Evolutionary conservation across 2,797 vertebrate species (phyloP), one percentile per base, ranked within the genome.

Genomic region (Otolemur crassicaudatus): DNA sequence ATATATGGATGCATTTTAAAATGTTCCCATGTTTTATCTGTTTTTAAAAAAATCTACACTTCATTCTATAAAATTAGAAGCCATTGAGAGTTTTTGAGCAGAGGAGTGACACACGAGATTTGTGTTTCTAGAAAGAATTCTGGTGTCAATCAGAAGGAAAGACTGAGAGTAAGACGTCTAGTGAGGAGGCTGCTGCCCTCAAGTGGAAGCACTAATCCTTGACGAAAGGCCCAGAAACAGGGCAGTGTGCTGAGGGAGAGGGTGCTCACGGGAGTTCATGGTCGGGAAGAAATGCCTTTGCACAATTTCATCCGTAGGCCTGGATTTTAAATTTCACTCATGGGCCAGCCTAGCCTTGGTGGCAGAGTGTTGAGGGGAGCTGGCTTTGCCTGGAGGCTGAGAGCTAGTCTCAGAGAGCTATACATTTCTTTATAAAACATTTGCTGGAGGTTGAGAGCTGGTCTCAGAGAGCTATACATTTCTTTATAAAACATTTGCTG

Each of bases 81-180:
- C 37, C 7, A 31, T 17, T n/a, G 46, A 49, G 70, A 82, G 53
- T 87, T 82, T 95, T 80, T 80, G 14, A 95, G 25, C 56, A 60
- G 40, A 81, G 12, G 10, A 81, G 31, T 69, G 88, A 75, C 40
- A 85, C 40, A 75, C 27, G n/a, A 87, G 53, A 63, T 76, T 5
- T 76, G 12, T 85, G 31, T 85, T 85, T 88, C 49, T 92, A 70
- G 67, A 85, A 63, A 63, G n/a, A 95, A 89, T 70, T 92, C 25
- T 92, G 43, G 40, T 53, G 34, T 25, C 46, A 65, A 56, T 3
- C 25, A 82, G 25, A n/a, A 85, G 53, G 23, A n/a, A n/a, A 53
- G 20, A 77, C 63, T 65, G 31, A 65, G 61, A 63, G 61, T 63
- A 63, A 63, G 29, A 65, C 77, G 72, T 92, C 34, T 49, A 72